These are phyloP conservation scores for Melinopterus prodromus DNA, from an alignment of 2,888 invertebrate genomes.

Conservation along the genomic window DNA sequence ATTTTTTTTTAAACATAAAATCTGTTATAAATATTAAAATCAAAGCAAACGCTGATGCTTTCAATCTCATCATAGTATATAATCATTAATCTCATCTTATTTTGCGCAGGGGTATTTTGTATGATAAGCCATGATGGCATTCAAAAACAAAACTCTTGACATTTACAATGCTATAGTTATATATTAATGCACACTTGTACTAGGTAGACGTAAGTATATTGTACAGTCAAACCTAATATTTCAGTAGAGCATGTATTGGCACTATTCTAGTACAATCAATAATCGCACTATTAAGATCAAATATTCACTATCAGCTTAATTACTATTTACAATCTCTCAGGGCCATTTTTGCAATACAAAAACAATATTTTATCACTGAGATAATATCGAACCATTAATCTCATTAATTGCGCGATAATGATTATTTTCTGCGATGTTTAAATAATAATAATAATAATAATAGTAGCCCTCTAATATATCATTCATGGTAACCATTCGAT, in stretches of 20 bases:
- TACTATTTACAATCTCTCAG: not conserved
- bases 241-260: no score
- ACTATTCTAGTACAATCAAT: not conserved
- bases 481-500: no score
- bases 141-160: slow-evolving; percentile 4
- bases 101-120: not conserved
- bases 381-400: not conserved
- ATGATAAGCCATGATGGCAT: not conserved
- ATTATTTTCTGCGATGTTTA: no score
- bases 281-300: not conserved
- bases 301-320: not conserved
- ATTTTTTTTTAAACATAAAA: not conserved
- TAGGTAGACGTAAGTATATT: no score
- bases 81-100: not conserved
- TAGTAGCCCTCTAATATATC: no score
- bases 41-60: not conserved
- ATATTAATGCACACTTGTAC: no score
- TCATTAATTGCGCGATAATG: not conserved
- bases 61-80: not conserved
- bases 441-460: no score
- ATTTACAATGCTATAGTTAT: not conserved
- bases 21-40: not conserved
- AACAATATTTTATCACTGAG: not conserved
- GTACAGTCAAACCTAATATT: no score
- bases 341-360: no score